Evolutionary conservation across 1,140 invertebrate species (phyloP).

Genomic region (Platorchestia sp.): DNA sequence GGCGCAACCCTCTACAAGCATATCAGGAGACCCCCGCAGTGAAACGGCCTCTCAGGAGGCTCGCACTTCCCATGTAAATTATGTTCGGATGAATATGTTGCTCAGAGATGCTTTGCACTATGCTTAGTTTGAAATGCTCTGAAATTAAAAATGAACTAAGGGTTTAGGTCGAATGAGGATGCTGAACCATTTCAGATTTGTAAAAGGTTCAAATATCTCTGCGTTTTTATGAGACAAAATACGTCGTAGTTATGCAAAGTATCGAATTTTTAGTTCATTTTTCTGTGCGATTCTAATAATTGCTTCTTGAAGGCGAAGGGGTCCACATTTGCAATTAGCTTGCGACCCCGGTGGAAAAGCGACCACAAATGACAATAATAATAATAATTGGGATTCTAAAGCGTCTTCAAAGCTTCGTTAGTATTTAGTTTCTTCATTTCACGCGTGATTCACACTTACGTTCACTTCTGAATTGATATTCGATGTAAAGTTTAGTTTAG

Average conservation of each 20-base stretch:
- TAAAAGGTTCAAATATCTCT: background rate
- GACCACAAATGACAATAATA: too few relatives aligned
- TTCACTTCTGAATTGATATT: background rate
- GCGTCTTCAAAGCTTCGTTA: background rate
- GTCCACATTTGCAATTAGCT: too few relatives aligned
- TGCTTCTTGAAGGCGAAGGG: too few relatives aligned
- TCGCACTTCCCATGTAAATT: background rate
- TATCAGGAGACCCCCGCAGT: too few relatives aligned
- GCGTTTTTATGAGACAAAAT: background rate
- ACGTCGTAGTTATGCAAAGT: background rate
- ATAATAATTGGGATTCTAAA: background rate
- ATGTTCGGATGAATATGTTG: background rate
- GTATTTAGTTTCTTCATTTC: background rate
- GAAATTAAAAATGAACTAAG: background rate
- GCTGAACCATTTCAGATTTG: background rate
- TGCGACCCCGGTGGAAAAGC: too few relatives aligned
- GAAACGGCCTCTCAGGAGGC: too few relatives aligned
- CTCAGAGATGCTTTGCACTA: background rate
- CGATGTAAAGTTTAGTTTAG: background rate
- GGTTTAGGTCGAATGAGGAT: background rate
- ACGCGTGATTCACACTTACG: background rate
- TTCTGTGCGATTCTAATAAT: too few relatives aligned
- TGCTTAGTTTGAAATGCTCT: background rate
- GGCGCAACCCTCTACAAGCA: too few relatives aligned
- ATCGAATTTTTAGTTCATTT: background rate